Evolutionary conservation across 2,888 invertebrate genomes (phyloP).

Genomic region (Bembecia ichneumoniformis): DNA sequence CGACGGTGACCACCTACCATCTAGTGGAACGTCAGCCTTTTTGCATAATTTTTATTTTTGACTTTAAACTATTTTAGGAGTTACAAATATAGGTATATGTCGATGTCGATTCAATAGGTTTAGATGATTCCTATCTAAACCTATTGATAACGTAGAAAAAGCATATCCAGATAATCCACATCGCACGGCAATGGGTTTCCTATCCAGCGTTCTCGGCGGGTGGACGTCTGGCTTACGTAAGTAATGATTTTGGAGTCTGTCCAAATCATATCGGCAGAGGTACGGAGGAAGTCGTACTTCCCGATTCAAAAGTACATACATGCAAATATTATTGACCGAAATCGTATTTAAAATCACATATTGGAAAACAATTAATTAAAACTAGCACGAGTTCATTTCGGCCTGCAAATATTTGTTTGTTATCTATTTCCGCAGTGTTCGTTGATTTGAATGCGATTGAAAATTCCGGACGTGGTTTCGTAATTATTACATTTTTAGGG

Average conservation of each 20-base stretch:
- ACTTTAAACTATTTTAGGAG: too few species aligned
- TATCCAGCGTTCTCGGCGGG: slow-evolving; percentile 9
- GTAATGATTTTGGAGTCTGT: slow-evolving; percentile 63
- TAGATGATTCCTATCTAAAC: too few species aligned
- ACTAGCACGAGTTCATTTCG: not conserved
- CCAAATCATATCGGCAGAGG: slow-evolving; percentile 53
- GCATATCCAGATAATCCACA: too few species aligned
- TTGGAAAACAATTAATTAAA: not conserved
- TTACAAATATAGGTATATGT: too few species aligned
- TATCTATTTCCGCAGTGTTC: not conserved
- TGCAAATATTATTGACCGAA: slow-evolving; percentile 15
- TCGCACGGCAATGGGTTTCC: slow-evolving; percentile 1
- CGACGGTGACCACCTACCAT: too few species aligned
- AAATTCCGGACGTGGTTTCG: too few species aligned
- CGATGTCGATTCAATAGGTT: too few species aligned
- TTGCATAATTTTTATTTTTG: too few species aligned
- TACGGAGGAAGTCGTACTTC: slow-evolving; percentile 30
- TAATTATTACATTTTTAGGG: too few species aligned
- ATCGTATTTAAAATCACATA: not conserved
- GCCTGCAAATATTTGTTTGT: not conserved
- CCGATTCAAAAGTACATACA: slow-evolving; percentile 47
- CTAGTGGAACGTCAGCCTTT: too few species aligned
- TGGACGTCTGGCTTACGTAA: slow-evolving; percentile 49
- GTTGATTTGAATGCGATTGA: not conserved
- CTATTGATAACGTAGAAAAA: too few species aligned